Base-by-base conservation (phyloP, 2,113 vertebrate species). In the Ochotona curzoniae region DNA sequence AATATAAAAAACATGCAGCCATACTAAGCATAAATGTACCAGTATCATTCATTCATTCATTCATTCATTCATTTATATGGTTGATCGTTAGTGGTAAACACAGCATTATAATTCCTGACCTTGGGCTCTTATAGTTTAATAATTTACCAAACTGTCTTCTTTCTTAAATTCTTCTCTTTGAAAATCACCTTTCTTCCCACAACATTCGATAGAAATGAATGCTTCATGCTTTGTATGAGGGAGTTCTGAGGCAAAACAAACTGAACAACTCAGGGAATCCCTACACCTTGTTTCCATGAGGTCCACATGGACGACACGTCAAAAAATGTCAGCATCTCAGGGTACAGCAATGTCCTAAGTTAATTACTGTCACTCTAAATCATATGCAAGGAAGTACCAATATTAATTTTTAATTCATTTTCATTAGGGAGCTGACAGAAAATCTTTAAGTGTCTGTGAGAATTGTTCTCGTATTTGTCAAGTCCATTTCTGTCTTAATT, bases 391-490 rank as follows among this genome's bases (percentile, higher is more conserved):
- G 28, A 25, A 25, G 8, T 57, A 67, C 28, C 32, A 21, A 79
- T 61, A 66, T n/a, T 79, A 79, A 73, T 70, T 69, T 79, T 87
- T 66, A 26, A 51, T 25, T 93, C 87, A 38, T 79, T 93, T 80
- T 74, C 54, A 71, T 32, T 67, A 70, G 23, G 17, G 26, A 85
- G 23, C 10, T 81, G 26, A 18, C 60, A 18, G 75, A 81, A 88
- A 67, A 18, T 57, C 54, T 30, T 44, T 25, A 67, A 28, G 18
- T 25, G 85, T 5, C 30, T 85, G 21, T 44, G 35, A 87, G 61
- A 75, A 32, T 60, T 81, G 10, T 76, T 91, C 28, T 81, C 13
- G 7, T 76, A 84, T n/a, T 81, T 14, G 14, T 28, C 26, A 84
- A 12, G 8, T 12, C 18, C 28, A 57, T 57, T 57, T 57, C 18